Conservation (phyloP, 2,888 invertebrate genomes). For the Shargacucullia verbasci region DNA sequence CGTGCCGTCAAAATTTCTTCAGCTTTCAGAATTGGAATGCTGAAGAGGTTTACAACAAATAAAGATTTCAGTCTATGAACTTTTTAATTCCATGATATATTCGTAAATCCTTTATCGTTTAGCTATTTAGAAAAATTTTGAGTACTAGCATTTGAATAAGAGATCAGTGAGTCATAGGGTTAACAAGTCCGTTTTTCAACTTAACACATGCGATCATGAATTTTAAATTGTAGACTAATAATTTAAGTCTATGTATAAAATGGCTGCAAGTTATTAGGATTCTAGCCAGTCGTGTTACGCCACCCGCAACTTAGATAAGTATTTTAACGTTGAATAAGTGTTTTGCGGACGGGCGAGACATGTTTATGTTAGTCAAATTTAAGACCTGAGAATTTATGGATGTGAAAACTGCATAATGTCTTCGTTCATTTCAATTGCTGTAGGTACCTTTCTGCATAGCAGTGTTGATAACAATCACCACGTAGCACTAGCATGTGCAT, state of each 20-base stretch:
- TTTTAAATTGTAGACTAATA: slow-evolving; percentile 31
- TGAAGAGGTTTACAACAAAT: neutral
- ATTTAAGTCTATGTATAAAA: slow-evolving; percentile 28
- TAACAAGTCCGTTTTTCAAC: neutral
- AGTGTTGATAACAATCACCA: neutral
- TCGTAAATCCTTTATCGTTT: too few species aligned
- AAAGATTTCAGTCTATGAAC: too few species aligned
- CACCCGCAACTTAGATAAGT: slow-evolving; percentile 30
- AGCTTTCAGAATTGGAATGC: neutral
- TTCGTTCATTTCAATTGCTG: slow-evolving; percentile 14
- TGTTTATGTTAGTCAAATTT: slow-evolving; percentile 45
- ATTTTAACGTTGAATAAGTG: slow-evolving; percentile 36
- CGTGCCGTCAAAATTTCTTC: too few species aligned
- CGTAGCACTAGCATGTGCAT: neutral
- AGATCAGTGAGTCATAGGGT: too few species aligned
- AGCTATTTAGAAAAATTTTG: too few species aligned
- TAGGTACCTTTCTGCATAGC: neutral
- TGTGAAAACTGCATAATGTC: slow-evolving; percentile 27
- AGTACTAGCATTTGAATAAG: too few species aligned
- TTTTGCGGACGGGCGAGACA: slow-evolving; percentile 34
- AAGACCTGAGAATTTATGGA: slow-evolving; percentile 26
- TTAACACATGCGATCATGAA: slow-evolving; percentile 14
- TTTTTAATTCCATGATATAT: too few species aligned
- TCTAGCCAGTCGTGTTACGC: slow-evolving; percentile 24
- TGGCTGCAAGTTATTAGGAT: slow-evolving; percentile 30